Conservation (phyloP, 2,888 invertebrate genomes). For the Lepidocyrtoides sp. region DNA sequence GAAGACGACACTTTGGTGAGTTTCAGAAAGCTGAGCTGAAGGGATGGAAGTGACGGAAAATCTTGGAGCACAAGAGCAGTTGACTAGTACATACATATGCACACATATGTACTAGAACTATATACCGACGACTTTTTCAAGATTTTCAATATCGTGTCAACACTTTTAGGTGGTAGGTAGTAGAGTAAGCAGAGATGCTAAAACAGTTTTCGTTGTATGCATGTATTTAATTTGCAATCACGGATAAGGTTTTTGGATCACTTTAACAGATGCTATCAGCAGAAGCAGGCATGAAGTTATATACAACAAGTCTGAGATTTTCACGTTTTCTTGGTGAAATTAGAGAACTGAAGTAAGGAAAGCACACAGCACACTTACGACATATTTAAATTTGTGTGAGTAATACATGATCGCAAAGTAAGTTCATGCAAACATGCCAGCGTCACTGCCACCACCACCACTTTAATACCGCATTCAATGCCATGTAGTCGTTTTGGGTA, state of each 20-base stretch:
- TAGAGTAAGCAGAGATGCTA: too few relatives aligned
- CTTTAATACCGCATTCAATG: background rate
- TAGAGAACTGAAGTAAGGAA: background rate
- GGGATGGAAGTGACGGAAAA: conserved; percentile 1
- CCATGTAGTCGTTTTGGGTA: background rate
- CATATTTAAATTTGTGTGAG: conserved; percentile 5
- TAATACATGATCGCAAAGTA: background rate
- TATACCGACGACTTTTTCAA: background rate
- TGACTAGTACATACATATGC: background rate
- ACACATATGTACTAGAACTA: background rate
- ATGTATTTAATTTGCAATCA: conserved; percentile 71
- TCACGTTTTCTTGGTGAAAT: conserved; percentile 21
- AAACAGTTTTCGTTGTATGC: background rate
- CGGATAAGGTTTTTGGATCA: conserved; percentile 44
- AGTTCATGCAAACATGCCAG: background rate
- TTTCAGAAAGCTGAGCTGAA: conserved; percentile 10
- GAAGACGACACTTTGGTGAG: conserved; percentile 32
- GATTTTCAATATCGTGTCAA: too few relatives aligned
- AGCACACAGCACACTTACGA: background rate
- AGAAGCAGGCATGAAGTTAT: background rate
- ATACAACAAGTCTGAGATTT: conserved; percentile 11
- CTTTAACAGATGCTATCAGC: conserved; percentile 59
- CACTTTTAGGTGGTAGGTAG: too few relatives aligned
- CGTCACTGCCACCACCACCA: background rate
- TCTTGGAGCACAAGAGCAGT: background rate